Evolutionary conservation across 2,888 invertebrate species (phyloP).

Genomic region (Argynnis bischoffii): DNA sequence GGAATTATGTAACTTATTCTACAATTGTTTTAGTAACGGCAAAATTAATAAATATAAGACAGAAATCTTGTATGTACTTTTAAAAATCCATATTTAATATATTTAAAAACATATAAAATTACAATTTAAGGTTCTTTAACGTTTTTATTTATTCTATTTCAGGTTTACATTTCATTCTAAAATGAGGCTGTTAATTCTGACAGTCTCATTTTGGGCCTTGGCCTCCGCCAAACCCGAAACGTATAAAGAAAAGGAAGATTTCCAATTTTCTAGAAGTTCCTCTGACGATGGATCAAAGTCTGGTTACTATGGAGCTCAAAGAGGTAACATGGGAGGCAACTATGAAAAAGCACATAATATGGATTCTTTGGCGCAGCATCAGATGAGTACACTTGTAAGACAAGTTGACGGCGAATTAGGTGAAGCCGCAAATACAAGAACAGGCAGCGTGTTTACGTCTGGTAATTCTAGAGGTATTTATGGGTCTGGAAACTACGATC

Average conservation of each 20-base stretch:
- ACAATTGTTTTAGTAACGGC: too few relatives aligned
- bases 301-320: conserved; percentile 74
- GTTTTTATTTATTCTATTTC: conserved; percentile 41
- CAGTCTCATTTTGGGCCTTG: conserved; percentile 58
- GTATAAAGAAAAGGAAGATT: conserved; percentile 77
- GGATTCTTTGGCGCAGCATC: conserved; percentile 72
- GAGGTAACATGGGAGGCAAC: conserved; percentile 80
- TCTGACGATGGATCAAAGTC: conserved; percentile 72
- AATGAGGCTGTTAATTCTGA: conserved; percentile 63
- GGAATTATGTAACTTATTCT: too few relatives aligned
- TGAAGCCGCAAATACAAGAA: conserved; percentile 60
- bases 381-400: conserved; percentile 70
- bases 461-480: conserved; percentile 73
- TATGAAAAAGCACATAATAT: conserved; percentile 77
- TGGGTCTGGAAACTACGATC: conserved; percentile 66
- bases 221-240: conserved; percentile 65
- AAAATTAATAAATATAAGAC: too few relatives aligned
- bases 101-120: too few relatives aligned
- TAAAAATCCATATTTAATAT: too few relatives aligned
- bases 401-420: conserved; percentile 74
- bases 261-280: conserved; percentile 75
- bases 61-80: too few relatives aligned
- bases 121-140: not conserved
- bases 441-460: conserved; percentile 68
- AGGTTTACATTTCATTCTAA: conserved; percentile 44